Percentiles rank a stretch among this genome's conserved stretches.
These are phyloP conservation scores for Tetranychus truncatus DNA, from an alignment of 2,888 invertebrate genomes.

Conservation along the genomic window DNA sequence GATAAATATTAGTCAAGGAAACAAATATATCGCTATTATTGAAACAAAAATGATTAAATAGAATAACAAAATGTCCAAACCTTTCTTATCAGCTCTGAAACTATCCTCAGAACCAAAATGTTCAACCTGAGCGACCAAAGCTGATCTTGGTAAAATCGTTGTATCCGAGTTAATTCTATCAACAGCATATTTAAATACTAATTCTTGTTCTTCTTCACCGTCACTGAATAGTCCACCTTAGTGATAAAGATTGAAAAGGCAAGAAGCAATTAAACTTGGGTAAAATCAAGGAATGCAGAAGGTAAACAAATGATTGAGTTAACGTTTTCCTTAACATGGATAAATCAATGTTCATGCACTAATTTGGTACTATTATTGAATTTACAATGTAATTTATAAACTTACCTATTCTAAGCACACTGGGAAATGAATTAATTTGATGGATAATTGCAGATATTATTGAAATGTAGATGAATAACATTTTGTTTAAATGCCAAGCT, in stretches of 20 bases:
- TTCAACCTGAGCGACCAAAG: conserved; percentile 70
- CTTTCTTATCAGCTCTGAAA: conserved; percentile 80
- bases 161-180: conserved; percentile 60
- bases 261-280: neutral
- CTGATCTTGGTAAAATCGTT: conserved; percentile 61
- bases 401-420: too few relatives aligned
- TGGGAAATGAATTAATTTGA: too few relatives aligned
- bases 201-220: conserved; percentile 39
- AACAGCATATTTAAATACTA: conserved; percentile 78
- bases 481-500: too few relatives aligned
- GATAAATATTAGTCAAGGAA: neutral
- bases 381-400: too few relatives aligned
- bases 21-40: neutral
- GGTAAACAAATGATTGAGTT: too few relatives aligned
- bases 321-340: too few relatives aligned
- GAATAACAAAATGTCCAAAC: conserved; percentile 36
- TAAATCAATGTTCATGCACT: too few relatives aligned
- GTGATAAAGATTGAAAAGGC: neutral
- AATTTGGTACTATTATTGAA: neutral
- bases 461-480: too few relatives aligned
- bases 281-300: too few relatives aligned
- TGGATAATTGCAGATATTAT: too few relatives aligned
- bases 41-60: neutral
- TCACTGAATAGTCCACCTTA: conserved; percentile 26
- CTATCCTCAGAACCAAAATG: conserved; percentile 75